Evolutionary conservation across 2,113 vertebrate species (phyloP).

Genomic region (Thryonomys swinderianus): DNA sequence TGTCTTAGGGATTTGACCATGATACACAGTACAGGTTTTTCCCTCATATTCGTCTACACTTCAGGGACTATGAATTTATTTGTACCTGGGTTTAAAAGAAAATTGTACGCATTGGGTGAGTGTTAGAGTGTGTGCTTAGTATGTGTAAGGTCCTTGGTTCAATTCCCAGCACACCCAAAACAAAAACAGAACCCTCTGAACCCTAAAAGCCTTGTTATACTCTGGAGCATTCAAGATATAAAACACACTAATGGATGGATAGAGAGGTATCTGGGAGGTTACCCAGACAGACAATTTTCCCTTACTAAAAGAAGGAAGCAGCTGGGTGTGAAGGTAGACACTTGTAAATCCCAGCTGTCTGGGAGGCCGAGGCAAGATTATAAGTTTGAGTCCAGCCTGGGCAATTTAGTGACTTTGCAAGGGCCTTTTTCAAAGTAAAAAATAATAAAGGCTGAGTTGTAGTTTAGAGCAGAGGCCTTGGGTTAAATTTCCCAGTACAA

Average conservation of each 20-base stretch:
- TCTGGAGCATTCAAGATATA: not conserved
- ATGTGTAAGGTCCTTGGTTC: not conserved
- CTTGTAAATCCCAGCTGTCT: not conserved
- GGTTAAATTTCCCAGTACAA: not conserved
- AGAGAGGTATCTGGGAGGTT: not conserved
- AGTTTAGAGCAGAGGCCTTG: not conserved
- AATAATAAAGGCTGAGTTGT: not conserved
- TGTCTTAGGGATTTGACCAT: not conserved
- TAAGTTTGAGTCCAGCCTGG: not conserved
- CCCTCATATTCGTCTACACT: not conserved
- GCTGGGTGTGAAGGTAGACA: too few species aligned
- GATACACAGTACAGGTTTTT: not conserved
- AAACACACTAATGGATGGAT: not conserved
- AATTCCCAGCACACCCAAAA: not conserved
- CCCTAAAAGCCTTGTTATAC: not conserved
- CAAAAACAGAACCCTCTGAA: not conserved
- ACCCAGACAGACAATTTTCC: not conserved
- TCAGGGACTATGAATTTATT: not conserved
- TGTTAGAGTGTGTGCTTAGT: not conserved
- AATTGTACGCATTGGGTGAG: not conserved
- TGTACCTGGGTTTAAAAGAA: constrained; percentile 40
- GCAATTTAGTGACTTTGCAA: not conserved
- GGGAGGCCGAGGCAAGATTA: not conserved
- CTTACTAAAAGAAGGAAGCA: constrained; percentile 53
- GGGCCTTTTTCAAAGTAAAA: not conserved